Conservation (phyloP, 2,797 vertebrate genomes). For the Natrix natrix region DNA sequence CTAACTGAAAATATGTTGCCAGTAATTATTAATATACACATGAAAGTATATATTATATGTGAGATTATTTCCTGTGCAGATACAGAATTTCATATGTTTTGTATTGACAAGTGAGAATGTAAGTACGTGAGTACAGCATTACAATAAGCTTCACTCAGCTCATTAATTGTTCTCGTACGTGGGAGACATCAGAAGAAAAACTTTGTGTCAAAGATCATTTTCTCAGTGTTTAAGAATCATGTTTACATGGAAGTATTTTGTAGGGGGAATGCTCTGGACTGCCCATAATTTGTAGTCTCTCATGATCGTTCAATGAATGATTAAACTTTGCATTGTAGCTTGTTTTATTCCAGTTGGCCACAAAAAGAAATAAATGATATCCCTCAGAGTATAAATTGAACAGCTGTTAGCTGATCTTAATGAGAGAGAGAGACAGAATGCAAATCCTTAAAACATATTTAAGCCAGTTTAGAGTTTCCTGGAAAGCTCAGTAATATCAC, state of each 20-base stretch:
- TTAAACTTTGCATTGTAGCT: slow-evolving; percentile 21
- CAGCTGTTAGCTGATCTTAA: slow-evolving; percentile 28
- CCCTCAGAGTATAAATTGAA: neutral
- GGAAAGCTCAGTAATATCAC: neutral
- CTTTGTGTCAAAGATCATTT: neutral
- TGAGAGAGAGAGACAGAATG: slow-evolving; percentile 27
- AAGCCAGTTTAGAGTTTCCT: neutral
- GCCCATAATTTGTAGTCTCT: neutral
- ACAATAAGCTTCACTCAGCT: neutral
- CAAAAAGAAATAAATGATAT: slow-evolving; percentile 17
- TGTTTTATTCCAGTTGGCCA: slow-evolving; percentile 17
- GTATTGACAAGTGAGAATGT: neutral
- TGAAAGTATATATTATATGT: neutral
- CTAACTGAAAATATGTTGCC: neutral
- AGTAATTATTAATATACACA: neutral
- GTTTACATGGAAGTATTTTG: neutral
- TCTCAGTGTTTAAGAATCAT: neutral
- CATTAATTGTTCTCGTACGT: neutral
- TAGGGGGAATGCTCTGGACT: neutral
- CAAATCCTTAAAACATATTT: slow-evolving; percentile 5
- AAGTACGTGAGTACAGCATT: neutral
- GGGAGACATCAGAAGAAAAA: neutral
- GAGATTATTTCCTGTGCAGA: neutral
- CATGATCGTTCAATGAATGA: slow-evolving; percentile 8
- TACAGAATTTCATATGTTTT: neutral